phyloP scores from a whole-genome alignment of 2,797 vertebrate genomes.

The Aphelocoma californica region DNA sequence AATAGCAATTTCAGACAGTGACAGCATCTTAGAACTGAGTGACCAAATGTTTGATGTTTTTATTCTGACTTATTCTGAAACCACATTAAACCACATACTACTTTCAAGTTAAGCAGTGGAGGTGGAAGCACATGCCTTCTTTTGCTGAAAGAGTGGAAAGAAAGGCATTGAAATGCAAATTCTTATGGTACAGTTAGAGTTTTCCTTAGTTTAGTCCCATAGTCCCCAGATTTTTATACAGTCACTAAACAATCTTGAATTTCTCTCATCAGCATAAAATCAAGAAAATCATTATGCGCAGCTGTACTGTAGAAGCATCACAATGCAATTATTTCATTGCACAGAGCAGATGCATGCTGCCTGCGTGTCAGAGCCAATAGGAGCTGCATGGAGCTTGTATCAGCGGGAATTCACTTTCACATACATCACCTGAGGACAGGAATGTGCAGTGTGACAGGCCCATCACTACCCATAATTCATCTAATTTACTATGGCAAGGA shows the following conservation, averaged over 20 bases:
- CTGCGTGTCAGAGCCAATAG: neutral
- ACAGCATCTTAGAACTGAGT: neutral
- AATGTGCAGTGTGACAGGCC: constrained; percentile 34
- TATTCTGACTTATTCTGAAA: constrained; percentile 10
- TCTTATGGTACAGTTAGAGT: neutral
- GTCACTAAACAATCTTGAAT: neutral
- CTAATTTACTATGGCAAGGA: constrained; percentile 24
- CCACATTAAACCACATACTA: neutral
- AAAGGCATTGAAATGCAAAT: constrained; percentile 25
- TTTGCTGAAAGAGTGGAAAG: neutral
- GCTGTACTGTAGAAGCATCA: neutral
- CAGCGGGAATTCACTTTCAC: neutral
- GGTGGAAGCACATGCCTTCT: neutral
- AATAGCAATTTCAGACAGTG: neutral
- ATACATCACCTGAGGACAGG: constrained; percentile 11
- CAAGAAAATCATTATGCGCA: constrained; percentile 4
- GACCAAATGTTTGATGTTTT: neutral
- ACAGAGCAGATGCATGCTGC: constrained; percentile 31
- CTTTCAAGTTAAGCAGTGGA: neutral
- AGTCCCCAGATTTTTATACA: neutral
- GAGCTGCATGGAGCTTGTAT: neutral
- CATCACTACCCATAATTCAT: constrained; percentile 35
- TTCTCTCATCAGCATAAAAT: constrained; percentile 18
- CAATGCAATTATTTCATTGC: neutral
- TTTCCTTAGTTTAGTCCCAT: neutral